Base-by-base conservation (phyloP, 2,888 invertebrate genomes). In the Flexamia atlantica region DNA sequence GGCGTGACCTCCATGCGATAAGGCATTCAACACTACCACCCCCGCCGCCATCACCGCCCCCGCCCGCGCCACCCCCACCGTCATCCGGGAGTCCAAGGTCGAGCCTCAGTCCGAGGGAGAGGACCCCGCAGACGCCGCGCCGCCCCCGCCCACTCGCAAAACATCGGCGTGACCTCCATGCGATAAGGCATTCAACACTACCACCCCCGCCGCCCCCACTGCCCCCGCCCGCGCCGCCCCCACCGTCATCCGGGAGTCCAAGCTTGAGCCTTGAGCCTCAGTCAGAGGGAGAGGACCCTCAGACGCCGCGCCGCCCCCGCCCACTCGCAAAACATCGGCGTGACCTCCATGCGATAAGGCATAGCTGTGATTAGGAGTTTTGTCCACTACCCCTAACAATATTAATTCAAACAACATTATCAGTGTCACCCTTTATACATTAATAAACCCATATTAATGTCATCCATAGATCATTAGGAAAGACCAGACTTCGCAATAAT, bases 81-180 rank as follows among this genome's bases (percentile, higher is more conserved):
- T 57, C 32, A 25, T 57, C 32, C 79, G 32, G 10, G 79, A 79
- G 20, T 79, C 79, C 57, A 79, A 79, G 36, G 20, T 50, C 12
- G 79, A 79, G 14, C 79, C 79, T 3, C 79, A 53, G 57, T 57
- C 79, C n/a, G 79, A 79, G 79, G 36, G 57, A 0, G 79, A 79
- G 17, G 79, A 57, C 46, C 40, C 40, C 4, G 36, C 14, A 30
- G 68, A 68, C 7, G 32, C 30, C 14, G 2, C 14, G 9, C 53
- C 53, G 53, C 23, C 53, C 20, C 23, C 14, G 10, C 53, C 53
- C 4, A 53, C 53, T 3, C 14, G 53, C n/a, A n/a, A 5, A 53
- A 53, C 53, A 23, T 53, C 2, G 53, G 53, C 20, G 53, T 53
- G 3, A 53, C 53, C 53, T 53, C 20, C 7, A 20, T 53, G 53